phyloP scores from a whole-genome alignment of 2,113 vertebrate species.

The Lipophrys pholis region DNA sequence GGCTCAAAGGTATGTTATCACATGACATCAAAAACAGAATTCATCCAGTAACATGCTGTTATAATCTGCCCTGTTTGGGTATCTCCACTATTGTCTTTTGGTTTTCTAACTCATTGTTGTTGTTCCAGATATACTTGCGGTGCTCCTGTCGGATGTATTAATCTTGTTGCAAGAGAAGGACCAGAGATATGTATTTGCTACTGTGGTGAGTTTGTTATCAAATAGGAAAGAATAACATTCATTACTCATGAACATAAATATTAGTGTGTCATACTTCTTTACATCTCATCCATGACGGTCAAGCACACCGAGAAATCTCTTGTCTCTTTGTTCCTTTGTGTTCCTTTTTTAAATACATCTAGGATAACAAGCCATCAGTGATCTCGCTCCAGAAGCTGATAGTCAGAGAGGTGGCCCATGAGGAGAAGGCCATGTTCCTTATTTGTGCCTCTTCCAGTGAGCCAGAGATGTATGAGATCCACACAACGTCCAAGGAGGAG shows the following conservation, averaged over 20 bases:
- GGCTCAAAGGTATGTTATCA: slow-evolving; percentile 89
- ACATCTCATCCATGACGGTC: too few species aligned
- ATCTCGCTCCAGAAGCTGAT: slow-evolving; percentile 96
- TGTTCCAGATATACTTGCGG: slow-evolving; percentile 89
- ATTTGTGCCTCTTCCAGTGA: slow-evolving; percentile 93
- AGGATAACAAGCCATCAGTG: slow-evolving; percentile 95
- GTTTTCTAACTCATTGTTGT: not conserved
- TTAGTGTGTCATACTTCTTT: too few species aligned
- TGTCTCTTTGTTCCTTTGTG: not conserved
- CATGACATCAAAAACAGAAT: not conserved
- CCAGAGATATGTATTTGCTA: slow-evolving; percentile 92
- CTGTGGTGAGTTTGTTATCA: slow-evolving; percentile 86
- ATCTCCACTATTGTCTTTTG: not conserved
- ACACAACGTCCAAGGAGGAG: slow-evolving; percentile 93
- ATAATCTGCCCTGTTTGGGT: not conserved
- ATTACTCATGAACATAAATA: too few species aligned
- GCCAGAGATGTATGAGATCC: slow-evolving; percentile 98
- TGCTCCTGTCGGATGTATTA: slow-evolving; percentile 92
- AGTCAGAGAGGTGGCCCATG: slow-evolving; percentile 95
- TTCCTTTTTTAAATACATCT: not conserved
- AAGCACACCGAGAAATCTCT: too few species aligned
- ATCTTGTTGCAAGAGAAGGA: slow-evolving; percentile 97
- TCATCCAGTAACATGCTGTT: not conserved
- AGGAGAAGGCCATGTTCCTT: slow-evolving; percentile 97
- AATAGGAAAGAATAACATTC: not conserved